Conservation (phyloP, 92 coral and sea anemone genomes). For the Phenganax marumi region DNA sequence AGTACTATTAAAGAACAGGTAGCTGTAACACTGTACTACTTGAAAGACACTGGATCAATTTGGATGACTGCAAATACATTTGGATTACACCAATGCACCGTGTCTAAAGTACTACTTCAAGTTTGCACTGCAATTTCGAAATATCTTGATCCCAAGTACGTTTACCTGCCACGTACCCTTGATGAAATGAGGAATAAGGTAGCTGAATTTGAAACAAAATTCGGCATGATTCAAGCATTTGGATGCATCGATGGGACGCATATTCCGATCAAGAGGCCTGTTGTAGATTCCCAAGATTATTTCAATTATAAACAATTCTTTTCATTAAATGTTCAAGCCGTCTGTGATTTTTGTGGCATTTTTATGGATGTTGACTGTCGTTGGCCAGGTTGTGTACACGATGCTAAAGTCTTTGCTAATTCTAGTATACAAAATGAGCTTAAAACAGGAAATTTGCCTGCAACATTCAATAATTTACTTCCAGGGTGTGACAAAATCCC, state of each 20-base stretch:
- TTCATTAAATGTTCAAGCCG: slow-evolving; percentile 23
- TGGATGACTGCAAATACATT: slow-evolving; percentile 25
- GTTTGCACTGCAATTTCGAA: background rate
- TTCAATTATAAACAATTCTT: slow-evolving; percentile 7
- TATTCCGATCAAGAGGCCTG: slow-evolving; percentile 9
- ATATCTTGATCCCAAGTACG: slow-evolving; percentile 14
- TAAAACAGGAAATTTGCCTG: background rate
- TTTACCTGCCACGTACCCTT: background rate
- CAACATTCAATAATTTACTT: background rate
- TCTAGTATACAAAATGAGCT: background rate
- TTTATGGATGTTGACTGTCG: slow-evolving; percentile 6
- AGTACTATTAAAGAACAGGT: background rate
- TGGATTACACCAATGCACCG: background rate
- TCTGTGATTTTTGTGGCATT: slow-evolving; percentile 8
- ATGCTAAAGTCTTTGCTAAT: slow-evolving; percentile 31
- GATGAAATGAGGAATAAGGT: background rate
- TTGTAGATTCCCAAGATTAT: slow-evolving; percentile 15
- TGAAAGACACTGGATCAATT: background rate
- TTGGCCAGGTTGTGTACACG: slow-evolving; percentile 31
- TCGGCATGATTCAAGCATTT: slow-evolving; percentile 5
- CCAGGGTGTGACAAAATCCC: background rate
- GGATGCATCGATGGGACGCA: slow-evolving; percentile 28
- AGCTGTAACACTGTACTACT: slow-evolving; percentile 5
- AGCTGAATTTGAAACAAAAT: background rate
- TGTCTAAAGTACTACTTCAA: background rate